phyloP scores from a whole-genome alignment of 2,888 invertebrate species.

The Ormyrus pomaceus region DNA sequence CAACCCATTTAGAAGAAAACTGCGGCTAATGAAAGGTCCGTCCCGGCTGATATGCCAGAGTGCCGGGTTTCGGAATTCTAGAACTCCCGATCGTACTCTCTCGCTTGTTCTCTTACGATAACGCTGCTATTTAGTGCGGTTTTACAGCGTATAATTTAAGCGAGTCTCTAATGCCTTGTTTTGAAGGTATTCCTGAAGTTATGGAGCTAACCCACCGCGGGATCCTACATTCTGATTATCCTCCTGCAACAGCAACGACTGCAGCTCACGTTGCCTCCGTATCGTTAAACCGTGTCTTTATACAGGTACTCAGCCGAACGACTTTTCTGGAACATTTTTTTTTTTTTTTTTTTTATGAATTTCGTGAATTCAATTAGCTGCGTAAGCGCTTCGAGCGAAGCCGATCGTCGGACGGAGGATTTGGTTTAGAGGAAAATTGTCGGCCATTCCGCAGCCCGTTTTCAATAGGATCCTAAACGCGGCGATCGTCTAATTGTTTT shows the following conservation, averaged over 20 bases:
- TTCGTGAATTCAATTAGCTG: constrained; percentile 7
- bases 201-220: constrained; percentile 16
- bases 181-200: constrained; percentile 27
- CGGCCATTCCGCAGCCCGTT: background rate
- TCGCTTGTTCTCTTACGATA: constrained; percentile 18
- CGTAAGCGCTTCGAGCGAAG: background rate
- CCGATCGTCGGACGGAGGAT: background rate
- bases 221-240: constrained; percentile 21
- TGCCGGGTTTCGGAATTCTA: constrained; percentile 28
- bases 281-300: too few species aligned
- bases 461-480: background rate
- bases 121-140: constrained; percentile 37
- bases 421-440: constrained; percentile 11
- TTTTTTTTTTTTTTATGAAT: constrained; percentile 19
- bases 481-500: constrained; percentile 28
- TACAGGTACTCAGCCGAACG: too few species aligned
- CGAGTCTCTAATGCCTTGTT: constrained; percentile 39
- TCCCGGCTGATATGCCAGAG: background rate
- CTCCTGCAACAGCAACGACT: background rate
- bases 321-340: too few species aligned
- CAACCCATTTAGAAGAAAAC: too few species aligned
- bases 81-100: constrained; percentile 12
- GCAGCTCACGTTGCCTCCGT: background rate
- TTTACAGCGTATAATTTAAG: constrained; percentile 52
- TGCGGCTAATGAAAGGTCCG: background rate